Base-by-base conservation (phyloP, 2,797 vertebrate species). In the Danio kyathit region DNA sequence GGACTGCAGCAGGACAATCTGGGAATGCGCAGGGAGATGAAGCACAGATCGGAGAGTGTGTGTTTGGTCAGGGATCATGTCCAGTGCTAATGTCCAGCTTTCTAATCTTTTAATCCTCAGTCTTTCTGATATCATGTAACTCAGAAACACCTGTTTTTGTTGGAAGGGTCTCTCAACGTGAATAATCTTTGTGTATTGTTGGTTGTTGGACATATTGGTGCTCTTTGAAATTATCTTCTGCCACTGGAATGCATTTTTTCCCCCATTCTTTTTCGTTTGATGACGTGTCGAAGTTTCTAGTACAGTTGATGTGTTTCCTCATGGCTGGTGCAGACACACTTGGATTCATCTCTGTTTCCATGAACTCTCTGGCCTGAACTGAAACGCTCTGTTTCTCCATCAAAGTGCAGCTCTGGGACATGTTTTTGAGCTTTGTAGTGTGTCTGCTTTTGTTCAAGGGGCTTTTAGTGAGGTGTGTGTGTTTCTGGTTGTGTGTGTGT, bases 121-220 rank as follows among this genome's bases (percentile, higher is more conserved):
- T 54, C 17, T 72, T 44, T 71, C 66, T 63, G 46, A 72, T 79
- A 63, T 72, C 17, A 44, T 79, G 17, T 63, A 79, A 64, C 67
- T 87, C 71, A 65, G 80, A 82, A 87, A 78, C 83, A 74, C 80
- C 83, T 78, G 77, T 61, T 82, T 86, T 86, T 89, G 72, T 66
- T 72, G 78, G 76, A 71, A 74, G 51, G 11, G 41, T 17, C 71
- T 57, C 16, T 70, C 43, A 38, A 44, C 1, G n/a, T 41, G 9
- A 40, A 13, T 66, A 56, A 66, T 56, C 65, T 78, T 49, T n/a
- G 9, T 17, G 44, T 69, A 64, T 54, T 78, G 76, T 78, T 78
- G 54, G 54, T 69, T 40, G 43, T 48, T 56, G 17, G 17, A 66
- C 61, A 41, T 17, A 19, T 57, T 49, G 21, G 5, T 17, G 16